Percentiles rank a stretch among this genome's conserved stretches.
phyloP scores from a whole-genome alignment of 2,888 invertebrate species.

The Drosophila basisetae region DNA sequence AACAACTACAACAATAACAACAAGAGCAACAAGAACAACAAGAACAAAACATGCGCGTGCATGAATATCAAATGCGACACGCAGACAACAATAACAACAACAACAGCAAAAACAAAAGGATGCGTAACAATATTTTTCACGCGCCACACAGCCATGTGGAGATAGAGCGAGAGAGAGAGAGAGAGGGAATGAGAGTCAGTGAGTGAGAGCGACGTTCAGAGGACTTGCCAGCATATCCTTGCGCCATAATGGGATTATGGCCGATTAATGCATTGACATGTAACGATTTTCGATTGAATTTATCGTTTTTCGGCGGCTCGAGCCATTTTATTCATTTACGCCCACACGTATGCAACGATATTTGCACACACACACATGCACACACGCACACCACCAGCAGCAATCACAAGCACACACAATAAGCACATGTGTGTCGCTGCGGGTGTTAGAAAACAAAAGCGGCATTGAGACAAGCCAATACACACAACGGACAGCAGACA shows the following conservation, averaged over 20 bases:
- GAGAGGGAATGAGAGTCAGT: conserved; percentile 3
- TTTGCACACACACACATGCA: conserved; percentile 57
- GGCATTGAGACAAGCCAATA: conserved; percentile 61
- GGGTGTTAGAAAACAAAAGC: conserved; percentile 81
- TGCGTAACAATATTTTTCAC: conserved; percentile 82
- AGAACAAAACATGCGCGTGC: conserved; percentile 70
- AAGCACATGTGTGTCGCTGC: conserved; percentile 67
- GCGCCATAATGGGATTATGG: conserved; percentile 85
- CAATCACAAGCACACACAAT: conserved; percentile 3
- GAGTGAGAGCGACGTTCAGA: conserved; percentile 21
- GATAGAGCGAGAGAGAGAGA: conserved; percentile 18
- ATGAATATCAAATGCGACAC: conserved; percentile 72
- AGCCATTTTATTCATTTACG: conserved; percentile 83
- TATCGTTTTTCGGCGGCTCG: conserved; percentile 83
- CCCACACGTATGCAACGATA: conserved; percentile 81
- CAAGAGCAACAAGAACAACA: conserved; percentile 63
- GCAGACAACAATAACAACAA: conserved; percentile 56
- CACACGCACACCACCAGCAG: conserved; percentile 7
- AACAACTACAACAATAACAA: conserved; percentile 50
- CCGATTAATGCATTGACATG: conserved; percentile 86
- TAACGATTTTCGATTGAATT: conserved; percentile 86
- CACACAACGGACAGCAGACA: conserved; percentile 16
- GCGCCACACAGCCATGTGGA: conserved; percentile 49
- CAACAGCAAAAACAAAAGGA: conserved; percentile 62
- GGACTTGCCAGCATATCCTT: conserved; percentile 78